Evolutionary conservation across 2,113 vertebrate genomes (phyloP), one percentile per base, ranked within the genome.

Genomic region (Amphiprion ocellaris): DNA sequence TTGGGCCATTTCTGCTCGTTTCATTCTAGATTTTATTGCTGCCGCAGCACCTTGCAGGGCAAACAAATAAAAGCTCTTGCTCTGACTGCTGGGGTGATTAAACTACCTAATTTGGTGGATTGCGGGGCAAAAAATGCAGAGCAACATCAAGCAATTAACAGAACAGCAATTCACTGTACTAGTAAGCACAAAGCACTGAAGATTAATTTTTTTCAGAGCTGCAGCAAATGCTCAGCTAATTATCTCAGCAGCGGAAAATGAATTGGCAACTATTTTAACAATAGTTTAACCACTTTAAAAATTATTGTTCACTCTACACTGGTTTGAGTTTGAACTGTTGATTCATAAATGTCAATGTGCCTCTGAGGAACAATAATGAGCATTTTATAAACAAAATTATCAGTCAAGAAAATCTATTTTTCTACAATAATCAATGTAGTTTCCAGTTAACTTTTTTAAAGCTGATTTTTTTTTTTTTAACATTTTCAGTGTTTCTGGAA

Each of bases 1-100:
- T 23, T 15, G n/a, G 58, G 69, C 7, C 49, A 49, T 3, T 81
- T 65, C 58, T 28, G 52, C 24, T 53, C 53, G 26, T 76, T 74
- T 80, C 0, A 64, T 50, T 41, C 52, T 49, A 26, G 46, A 28
- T 59, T 71, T 61, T 72, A 74, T 60, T 69, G 50, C 33, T 33
- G 19, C 50, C 66, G 61, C 59, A 74, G 66, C 49, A 74, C 47
- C 21, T 24, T 55, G 21, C 50, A 37, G 41, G 23, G 49, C 46
- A 28, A 39, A 55, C 59, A 56, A 67, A 82, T 64, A 53, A 30
- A 74, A 21, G 2, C 46, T 41, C 30, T 23, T 14, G 54, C 56
- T 55, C 46, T 59, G 47, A 28, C 70, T 67, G 24, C 49, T 46
- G 30, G 1, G 12, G 63, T 61, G 44, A 79, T 63, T 49, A 53